Base-by-base conservation (phyloP, 2,797 vertebrate species). In the Neoniphon sammara region DNA sequence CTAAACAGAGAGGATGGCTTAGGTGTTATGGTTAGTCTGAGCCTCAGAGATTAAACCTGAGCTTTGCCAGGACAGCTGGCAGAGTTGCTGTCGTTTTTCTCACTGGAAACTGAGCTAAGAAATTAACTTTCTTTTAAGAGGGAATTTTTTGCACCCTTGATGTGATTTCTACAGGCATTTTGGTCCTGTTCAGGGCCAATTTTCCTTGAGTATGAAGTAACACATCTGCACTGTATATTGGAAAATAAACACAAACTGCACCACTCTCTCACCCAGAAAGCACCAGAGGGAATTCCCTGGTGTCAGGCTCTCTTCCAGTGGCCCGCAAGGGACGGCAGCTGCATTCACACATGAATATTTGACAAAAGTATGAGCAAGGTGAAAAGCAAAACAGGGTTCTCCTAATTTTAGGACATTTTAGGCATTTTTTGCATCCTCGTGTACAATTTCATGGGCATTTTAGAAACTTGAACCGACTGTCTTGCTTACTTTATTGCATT, bases 51-150 rank as follows among this genome's bases (percentile, higher is more conserved):
- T 89, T 86, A 87, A 87, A 79, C 85, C 73, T 2, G 53, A 74
- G 64, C 3, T 73, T 74, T 89, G 85, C 84, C 84, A 89, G 86
- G 52, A 58, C 80, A 56, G 75, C 85, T 90, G 88, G 90, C 85
- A 83, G 67, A 1, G 36, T 0, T 7, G 55, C 75, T 34, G 54
- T 11, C 53, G 31, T 53, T 85, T 70, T 59, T 82, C 77, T 82
- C 73, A 53, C 65, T 47, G 66, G 64, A 44, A 75, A 81, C 65
- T 73, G 64, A 50, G 53, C 71, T 60, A 44, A 75, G 56, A 77
- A 80, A 85, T 57, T 0, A 60, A 83, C 57, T 81, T 74, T 70
- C 80, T 50, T 49, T n/a, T 50, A n/a, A 50, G 49, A 39, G 36
- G 9, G 4, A 4, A n/a, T 78, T 75, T 77, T 34, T 84, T 78